A percentile compares a stretch with the other conserved stretches of the same genome.
Conservation (phyloP, 2,888 invertebrate species). For the Anorthoa munda region DNA sequence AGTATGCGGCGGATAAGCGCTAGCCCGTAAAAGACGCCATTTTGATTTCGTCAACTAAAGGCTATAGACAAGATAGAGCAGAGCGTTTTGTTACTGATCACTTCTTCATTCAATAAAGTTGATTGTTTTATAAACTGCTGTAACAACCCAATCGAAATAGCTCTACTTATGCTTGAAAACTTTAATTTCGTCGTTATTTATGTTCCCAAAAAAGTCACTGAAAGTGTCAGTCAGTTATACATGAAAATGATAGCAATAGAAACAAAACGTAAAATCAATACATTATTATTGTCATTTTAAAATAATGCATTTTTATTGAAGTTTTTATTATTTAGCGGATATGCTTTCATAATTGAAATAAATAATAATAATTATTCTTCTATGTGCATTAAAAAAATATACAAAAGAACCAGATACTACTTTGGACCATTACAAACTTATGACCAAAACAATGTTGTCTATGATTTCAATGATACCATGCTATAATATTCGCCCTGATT, state of each 20-base stretch:
- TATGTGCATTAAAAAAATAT: neutral
- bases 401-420: no score
- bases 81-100: slow-evolving; percentile 62
- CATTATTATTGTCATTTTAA: neutral
- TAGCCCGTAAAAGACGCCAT: slow-evolving; percentile 89
- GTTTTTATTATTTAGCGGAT: neutral
- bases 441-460: slow-evolving; percentile 44
- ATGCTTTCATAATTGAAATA: no score
- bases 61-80: slow-evolving; percentile 80
- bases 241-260: fast-evolving
- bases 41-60: slow-evolving; percentile 91
- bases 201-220: no score
- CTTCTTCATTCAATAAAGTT: neutral
- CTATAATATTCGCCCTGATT: slow-evolving; percentile 7
- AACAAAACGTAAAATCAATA: slow-evolving; percentile 52
- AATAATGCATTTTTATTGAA: neutral
- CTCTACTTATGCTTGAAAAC: no score
- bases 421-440: slow-evolving; percentile 26
- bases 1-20: slow-evolving; percentile 87
- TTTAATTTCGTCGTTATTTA: no score
- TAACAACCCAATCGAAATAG: neutral
- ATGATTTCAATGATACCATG: slow-evolving; percentile 49
- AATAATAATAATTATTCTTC: no score
- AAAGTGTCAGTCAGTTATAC: neutral
- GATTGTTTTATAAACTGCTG: no score